Evolutionary conservation across 2,888 invertebrate genomes (phyloP), one percentile per base, ranked within the genome.

Genomic region (Ypsolopha sequella): DNA sequence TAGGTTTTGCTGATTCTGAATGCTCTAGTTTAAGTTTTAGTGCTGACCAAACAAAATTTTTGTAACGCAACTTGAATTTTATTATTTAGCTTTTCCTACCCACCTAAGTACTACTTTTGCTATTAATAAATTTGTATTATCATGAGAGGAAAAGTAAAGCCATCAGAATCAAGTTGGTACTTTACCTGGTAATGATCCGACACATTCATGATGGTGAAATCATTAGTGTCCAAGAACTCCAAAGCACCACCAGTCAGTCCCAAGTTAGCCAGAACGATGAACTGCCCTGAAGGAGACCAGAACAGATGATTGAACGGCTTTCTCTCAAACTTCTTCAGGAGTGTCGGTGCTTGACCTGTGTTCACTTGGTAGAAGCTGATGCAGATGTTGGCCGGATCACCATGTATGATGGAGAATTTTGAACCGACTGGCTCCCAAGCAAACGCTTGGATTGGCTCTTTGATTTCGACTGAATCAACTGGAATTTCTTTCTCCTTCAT

Each of bases 341-440:
- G 79, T 0, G 93, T 92, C 0, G 98, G 96, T 45, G 95, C 94
- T 56, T 96, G 96, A 3, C 95, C 96, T 6, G 93, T 93, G 70
- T 95, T 95, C 7, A 86, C 86, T 77, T 95, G 95, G 66, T 97
- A 98, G 82, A 98, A 98, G 65, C 95, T 95, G 33, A 98, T 97
- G 62, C 89, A 92, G 46, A 94, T 93, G 64, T 93, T 95, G 7
- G 88, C 88, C 0, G 89, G 86, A 69, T 98, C 98, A 0, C 99
- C 99, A 61, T 98, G 97, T 57, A 99, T 97, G 52, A 98, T 96
- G 0, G 97, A 94, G 78, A 99, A 99, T 73, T 98, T 98, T 48
- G 92, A 94, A 2, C 99, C 99, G 7, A 96, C 89, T 0, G 99
- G 99, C 73, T 99, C 99, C 99, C 99, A 99, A 0, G 97, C 97